Conservation (phyloP, 2,113 vertebrate species). For the Nerophis lumbriciformis region DNA sequence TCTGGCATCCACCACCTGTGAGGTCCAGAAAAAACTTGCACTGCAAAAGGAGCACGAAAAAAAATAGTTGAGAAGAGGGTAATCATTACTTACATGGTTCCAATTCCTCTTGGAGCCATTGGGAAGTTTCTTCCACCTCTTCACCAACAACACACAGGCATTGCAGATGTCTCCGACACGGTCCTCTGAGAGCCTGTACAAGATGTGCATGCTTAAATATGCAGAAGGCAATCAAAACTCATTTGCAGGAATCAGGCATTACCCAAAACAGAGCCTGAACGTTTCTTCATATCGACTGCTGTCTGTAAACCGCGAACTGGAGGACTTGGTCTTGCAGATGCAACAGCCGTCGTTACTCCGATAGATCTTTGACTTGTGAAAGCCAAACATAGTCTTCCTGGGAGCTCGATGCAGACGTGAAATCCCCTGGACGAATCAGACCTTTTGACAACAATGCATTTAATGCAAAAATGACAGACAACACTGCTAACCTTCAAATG, state of each 20-base stretch:
- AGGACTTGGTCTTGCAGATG: conserved; percentile 82
- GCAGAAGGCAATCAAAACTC: background rate
- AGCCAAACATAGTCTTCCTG: conserved; percentile 72
- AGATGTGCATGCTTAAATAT: background rate
- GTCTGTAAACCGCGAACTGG: conserved; percentile 80
- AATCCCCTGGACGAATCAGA: conserved; percentile 30
- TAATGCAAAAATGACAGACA: no score
- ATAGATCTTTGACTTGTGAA: conserved; percentile 81
- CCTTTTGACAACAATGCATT: background rate
- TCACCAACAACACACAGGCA: conserved; percentile 76
- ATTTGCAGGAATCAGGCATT: background rate
- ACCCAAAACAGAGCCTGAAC: conserved; percentile 79
- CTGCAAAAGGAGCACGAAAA: background rate
- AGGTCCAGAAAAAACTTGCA: background rate
- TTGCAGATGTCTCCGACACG: conserved; percentile 79
- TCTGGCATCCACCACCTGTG: conserved; percentile 77
- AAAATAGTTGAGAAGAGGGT: background rate
- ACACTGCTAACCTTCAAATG: background rate
- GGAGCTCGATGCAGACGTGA: conserved; percentile 6
- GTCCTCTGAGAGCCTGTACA: conserved; percentile 68
- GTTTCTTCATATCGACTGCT: conserved; percentile 78
- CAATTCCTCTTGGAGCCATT: conserved; percentile 78
- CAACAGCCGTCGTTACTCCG: conserved; percentile 79
- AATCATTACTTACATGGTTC: conserved; percentile 70
- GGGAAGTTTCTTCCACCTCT: conserved; percentile 79